These are phyloP conservation scores for Ephydatia muelleri DNA, from an alignment of 37 sponge, comb jelly and placozoan genomes.

Conservation along the genomic window DNA sequence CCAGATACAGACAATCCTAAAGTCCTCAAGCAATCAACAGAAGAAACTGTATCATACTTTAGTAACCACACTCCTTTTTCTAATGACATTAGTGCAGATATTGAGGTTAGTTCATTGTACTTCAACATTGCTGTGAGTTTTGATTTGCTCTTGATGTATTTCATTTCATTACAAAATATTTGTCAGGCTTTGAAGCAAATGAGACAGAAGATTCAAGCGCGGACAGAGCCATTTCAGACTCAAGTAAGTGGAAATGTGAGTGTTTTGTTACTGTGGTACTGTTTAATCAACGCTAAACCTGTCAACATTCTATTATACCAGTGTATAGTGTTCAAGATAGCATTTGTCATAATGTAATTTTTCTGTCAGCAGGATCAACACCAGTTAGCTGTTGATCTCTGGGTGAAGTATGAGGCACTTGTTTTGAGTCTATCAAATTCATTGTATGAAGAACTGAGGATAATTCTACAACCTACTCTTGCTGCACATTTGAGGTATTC, in stretches of 20 bases:
- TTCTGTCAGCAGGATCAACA: background rate
- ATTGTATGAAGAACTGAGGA: slow-evolving; percentile 86
- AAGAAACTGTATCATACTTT: background rate
- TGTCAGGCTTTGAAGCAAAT: background rate
- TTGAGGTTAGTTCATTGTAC: background rate
- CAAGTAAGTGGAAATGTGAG: background rate
- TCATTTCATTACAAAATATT: background rate
- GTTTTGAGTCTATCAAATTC: slow-evolving; percentile 61
- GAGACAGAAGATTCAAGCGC: background rate
- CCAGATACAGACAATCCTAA: background rate
- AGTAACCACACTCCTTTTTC: background rate
- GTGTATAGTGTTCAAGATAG: too few species aligned
- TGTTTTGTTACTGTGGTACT: background rate
- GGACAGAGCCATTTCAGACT: background rate
- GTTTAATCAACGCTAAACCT: too few species aligned
- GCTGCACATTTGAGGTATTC: slow-evolving; percentile 83
- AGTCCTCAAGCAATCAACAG: background rate
- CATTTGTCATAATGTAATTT: background rate
- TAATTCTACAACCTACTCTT: slow-evolving; percentile 88
- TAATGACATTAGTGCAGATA: background rate
- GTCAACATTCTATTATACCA: too few species aligned
- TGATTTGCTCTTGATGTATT: background rate
- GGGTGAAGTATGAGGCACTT: slow-evolving; percentile 72
- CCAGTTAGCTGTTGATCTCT: slow-evolving; percentile 42
- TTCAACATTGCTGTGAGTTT: background rate